These are phyloP conservation scores for Gobio gobio DNA, from an alignment of 2,113 vertebrate genomes.

Conservation along the genomic window DNA sequence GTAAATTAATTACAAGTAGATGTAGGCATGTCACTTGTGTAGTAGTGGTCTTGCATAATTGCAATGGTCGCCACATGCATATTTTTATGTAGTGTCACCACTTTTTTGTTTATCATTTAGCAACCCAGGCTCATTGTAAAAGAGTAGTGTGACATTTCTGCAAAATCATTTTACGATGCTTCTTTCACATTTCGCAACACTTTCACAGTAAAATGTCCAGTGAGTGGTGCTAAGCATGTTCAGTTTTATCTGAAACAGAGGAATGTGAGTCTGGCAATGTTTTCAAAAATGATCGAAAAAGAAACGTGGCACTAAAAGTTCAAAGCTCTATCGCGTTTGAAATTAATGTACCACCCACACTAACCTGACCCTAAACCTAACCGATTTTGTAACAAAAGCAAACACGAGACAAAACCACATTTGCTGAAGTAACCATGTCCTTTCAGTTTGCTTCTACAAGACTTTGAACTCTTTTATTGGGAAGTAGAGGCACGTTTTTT, in stretches of 20 bases:
- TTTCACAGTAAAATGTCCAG: background rate
- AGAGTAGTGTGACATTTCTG: background rate
- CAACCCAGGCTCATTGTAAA: too few relatives aligned
- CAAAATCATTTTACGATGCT: background rate
- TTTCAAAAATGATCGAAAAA: background rate
- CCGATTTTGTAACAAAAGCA: background rate
- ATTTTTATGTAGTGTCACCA: too few relatives aligned
- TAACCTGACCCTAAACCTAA: background rate
- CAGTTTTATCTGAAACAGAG: background rate
- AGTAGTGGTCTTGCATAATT: too few relatives aligned
- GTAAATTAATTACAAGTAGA: background rate
- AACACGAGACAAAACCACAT: background rate
- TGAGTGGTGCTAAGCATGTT: background rate
- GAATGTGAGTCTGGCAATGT: background rate
- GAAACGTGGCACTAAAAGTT: background rate
- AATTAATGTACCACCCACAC: background rate
- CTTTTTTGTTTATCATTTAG: too few relatives aligned
- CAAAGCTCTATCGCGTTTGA: background rate
- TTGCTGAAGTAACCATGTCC: background rate
- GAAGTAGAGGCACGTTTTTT: background rate
- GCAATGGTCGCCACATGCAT: too few relatives aligned
- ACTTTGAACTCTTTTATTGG: background rate
- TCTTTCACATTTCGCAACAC: background rate
- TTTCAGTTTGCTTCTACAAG: background rate
- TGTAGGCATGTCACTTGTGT: background rate